These are phyloP conservation scores for Crotophaga sulcirostris DNA, from an alignment of 2,113 vertebrate species.

Conservation along the genomic window DNA sequence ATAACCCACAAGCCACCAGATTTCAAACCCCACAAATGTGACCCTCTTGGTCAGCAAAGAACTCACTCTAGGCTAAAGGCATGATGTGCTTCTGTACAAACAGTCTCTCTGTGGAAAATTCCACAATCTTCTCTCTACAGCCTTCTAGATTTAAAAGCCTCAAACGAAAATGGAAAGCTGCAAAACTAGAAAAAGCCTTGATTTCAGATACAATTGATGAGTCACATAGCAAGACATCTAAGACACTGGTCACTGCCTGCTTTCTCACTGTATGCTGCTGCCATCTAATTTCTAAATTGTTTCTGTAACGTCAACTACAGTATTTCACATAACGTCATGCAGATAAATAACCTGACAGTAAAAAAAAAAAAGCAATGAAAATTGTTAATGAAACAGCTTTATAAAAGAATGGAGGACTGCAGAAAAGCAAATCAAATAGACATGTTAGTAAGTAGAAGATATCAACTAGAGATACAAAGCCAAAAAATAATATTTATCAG, in stretches of 20 bases:
- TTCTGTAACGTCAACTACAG: background rate
- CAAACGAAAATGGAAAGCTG: background rate
- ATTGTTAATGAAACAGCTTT: background rate
- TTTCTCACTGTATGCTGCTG: background rate
- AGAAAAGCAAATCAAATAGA: background rate
- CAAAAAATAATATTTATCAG: background rate
- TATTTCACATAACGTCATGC: background rate
- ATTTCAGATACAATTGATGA: background rate
- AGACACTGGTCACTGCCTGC: background rate
- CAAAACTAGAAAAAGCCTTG: background rate
- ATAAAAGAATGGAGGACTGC: background rate
- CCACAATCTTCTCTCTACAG: background rate
- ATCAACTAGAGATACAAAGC: background rate
- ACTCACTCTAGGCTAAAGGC: background rate
- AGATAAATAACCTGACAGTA: background rate
- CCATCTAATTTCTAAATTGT: background rate
- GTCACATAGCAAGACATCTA: background rate
- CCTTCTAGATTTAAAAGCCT: background rate
- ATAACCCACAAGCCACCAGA: background rate
- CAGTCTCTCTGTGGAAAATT: background rate
- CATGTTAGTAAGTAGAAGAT: background rate
- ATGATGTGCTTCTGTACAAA: background rate
- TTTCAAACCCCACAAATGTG: background rate
- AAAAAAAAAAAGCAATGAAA: background rate
- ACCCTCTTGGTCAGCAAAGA: background rate